Evolutionary conservation across 2,113 vertebrate species (phyloP).

Genomic region (Cricetomys ansorgei): DNA sequence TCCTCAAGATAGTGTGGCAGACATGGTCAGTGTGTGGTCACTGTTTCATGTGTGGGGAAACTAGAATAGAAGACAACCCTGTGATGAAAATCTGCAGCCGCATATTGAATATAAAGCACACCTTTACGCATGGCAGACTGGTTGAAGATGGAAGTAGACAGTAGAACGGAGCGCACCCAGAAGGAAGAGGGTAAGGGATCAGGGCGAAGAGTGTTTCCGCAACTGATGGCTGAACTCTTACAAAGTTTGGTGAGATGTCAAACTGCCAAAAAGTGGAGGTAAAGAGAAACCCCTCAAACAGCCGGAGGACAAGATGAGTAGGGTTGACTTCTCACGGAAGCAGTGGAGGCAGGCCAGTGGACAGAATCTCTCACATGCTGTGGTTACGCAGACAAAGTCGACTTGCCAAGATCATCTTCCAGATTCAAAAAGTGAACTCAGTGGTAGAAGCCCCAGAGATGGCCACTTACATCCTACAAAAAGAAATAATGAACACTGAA

Average conservation of each 20-base stretch:
- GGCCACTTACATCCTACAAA: background rate
- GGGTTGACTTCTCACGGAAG: background rate
- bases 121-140: background rate
- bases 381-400: background rate
- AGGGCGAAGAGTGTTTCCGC: background rate
- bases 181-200: accelerated
- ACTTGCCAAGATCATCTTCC: background rate
- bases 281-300: background rate
- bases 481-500: background rate
- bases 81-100: background rate
- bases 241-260: background rate
- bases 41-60: background rate
- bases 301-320: background rate
- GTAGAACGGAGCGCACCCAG: background rate
- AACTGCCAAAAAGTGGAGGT: background rate
- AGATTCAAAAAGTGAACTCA: background rate
- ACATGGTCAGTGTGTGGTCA: background rate
- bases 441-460: background rate
- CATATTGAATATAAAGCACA: background rate
- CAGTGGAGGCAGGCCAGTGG: background rate
- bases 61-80: background rate
- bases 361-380: background rate
- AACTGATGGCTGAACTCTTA: background rate
- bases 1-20: background rate
- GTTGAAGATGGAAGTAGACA: background rate